A percentile compares a stretch with the other conserved stretches of the same genome.
phyloP scores from a whole-genome alignment of 2,797 vertebrate genomes.

The Pangasius larnaudii region DNA sequence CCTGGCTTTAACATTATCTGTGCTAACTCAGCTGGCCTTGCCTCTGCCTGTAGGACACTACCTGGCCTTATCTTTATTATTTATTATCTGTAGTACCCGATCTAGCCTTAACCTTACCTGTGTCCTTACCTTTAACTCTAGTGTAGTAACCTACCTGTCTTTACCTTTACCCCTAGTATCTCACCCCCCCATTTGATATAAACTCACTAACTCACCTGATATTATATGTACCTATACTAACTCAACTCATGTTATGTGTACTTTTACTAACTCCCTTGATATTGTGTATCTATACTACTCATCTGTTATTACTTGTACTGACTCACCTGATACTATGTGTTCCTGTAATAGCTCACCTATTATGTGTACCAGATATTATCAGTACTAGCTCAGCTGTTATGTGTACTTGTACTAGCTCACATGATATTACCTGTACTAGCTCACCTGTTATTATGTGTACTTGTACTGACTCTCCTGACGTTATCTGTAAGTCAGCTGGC shows the following conservation, averaged over 20 bases:
- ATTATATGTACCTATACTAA: too few species aligned
- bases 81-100: background rate
- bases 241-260: too few species aligned
- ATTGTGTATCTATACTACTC: too few species aligned
- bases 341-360: background rate
- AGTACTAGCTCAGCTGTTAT: background rate
- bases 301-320: too few species aligned
- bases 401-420: background rate
- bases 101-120: background rate
- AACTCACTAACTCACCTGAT: background rate
- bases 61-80: background rate
- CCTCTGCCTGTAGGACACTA: background rate
- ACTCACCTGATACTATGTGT: too few species aligned
- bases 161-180: background rate
- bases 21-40: background rate
- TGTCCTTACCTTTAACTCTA: too few species aligned
- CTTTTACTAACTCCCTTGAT: too few species aligned
- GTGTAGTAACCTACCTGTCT: too few species aligned
- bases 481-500: background rate
- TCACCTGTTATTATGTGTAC: background rate
- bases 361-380: too few species aligned
- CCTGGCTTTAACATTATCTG: background rate
- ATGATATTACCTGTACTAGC: background rate
- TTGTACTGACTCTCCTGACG: background rate
- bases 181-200: background rate